Evolutionary conservation across 2,888 invertebrate genomes (phyloP), one percentile per base, ranked within the genome.

Genomic region (Drosophila hamatofila): DNA sequence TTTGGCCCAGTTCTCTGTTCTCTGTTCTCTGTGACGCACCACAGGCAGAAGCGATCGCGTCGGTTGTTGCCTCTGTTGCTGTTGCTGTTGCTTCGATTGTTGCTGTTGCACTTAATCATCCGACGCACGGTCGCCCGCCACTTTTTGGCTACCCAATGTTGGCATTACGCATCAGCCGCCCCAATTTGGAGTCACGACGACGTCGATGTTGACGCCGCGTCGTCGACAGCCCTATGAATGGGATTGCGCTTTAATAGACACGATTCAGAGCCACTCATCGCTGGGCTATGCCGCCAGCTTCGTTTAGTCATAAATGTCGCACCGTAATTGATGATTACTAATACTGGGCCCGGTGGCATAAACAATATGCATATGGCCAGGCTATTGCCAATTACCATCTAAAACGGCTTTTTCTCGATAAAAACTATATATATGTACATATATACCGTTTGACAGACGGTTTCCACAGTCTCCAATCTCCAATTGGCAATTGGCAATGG

Each of bases 21-120:
- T 27, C 27, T 7, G 88, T 89, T 84, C 82, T 75, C 54, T 21
- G 88, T 84, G 84, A 84, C 84, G 89, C 84, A 84, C 77, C 49
- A 51, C 55, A 27, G 57, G 37, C 46, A 9, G 9, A 25, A 27
- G 30, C 60, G 62, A 63, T 23, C 58, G 51, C 52, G 39, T 14
- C 51, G 58, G 14, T 30, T 35, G 35, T 35, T 33, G 61, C 27
- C 41, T 55, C 33, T 51, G 46, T 44, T 44, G 42, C 12, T 42
- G 21, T 42, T 18, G 41, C n/a, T 41, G 39, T 18, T 39, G 21
- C 3, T 33, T 8, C 30, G n/a, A 8, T 11, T 35, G 58, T 81
- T 78, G 87, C 71, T 80, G 89, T 64, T 89, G 83, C 83, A 83
- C 85, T 83, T 83, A 83, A 83, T 83, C 83, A 83, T 83, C 75